Evolutionary conservation across 2,797 vertebrate genomes (phyloP).

Genomic region (Orientallactaga sibirica): DNA sequence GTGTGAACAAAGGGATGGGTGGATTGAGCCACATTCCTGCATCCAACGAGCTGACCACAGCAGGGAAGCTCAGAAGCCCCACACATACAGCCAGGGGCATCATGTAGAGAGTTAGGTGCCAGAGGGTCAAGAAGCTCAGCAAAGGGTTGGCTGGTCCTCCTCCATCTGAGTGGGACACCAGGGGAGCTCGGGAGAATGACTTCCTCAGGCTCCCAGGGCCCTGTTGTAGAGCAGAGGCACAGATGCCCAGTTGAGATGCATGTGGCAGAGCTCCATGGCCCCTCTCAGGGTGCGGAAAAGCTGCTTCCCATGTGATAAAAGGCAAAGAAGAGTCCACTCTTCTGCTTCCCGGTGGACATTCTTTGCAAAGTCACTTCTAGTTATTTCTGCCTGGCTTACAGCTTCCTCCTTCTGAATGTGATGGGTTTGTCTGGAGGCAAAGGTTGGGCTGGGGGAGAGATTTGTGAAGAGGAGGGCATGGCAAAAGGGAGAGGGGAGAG

Average conservation of each 20-base stretch:
- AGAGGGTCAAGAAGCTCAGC: neutral
- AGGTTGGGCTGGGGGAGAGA: slow-evolving; percentile 26
- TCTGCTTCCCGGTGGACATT: neutral
- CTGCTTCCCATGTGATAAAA: neutral
- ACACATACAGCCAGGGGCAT: neutral
- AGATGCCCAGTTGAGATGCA: neutral
- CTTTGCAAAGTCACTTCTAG: slow-evolving; percentile 45
- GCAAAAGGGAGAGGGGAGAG: neutral
- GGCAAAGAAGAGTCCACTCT: neutral
- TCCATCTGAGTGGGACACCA: neutral
- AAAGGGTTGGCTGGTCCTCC: neutral
- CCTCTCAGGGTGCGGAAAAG: neutral
- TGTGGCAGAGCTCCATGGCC: neutral
- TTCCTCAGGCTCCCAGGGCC: neutral
- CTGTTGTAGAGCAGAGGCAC: neutral
- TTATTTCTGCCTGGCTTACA: slow-evolving; percentile 35
- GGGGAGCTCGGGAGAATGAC: neutral
- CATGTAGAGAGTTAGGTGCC: neutral
- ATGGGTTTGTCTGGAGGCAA: slow-evolving; percentile 29
- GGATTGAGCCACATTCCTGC: neutral
- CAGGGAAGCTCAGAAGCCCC: neutral
- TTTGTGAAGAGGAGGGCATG: neutral
- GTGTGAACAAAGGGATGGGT: neutral
- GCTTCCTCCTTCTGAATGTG: slow-evolving; percentile 24
- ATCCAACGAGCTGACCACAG: neutral